Evolutionary conservation across 2,113 vertebrate species (phyloP).

Genomic region (Gulo gulo): DNA sequence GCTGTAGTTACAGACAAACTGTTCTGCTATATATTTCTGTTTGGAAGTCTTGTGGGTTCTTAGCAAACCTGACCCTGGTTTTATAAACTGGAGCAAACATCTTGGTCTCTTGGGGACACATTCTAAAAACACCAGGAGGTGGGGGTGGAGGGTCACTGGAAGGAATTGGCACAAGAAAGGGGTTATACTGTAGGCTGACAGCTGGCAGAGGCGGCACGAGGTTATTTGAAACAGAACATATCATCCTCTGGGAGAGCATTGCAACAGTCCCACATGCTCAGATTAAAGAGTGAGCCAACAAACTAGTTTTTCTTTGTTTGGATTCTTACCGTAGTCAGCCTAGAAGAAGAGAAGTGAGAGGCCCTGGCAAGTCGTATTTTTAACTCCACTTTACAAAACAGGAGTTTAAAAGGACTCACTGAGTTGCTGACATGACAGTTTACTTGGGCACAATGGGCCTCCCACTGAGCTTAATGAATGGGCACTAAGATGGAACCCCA

Average conservation of each 20-base stretch:
- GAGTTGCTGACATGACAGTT: constrained; percentile 53
- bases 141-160: constrained; percentile 39
- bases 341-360: constrained; percentile 58
- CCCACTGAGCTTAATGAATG: constrained; percentile 59
- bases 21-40: constrained; percentile 56
- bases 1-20: constrained; percentile 24
- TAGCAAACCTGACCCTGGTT: constrained; percentile 54
- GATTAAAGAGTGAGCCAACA: constrained; percentile 53
- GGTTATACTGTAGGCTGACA: constrained; percentile 75
- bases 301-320: constrained; percentile 53
- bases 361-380: constrained; percentile 54
- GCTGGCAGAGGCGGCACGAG: constrained; percentile 75
- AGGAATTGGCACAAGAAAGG: constrained; percentile 75
- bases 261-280: constrained; percentile 57
- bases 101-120: constrained; percentile 63
- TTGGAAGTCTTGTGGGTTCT: constrained; percentile 47
- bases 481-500: constrained; percentile 30
- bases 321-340: constrained; percentile 26
- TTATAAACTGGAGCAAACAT: constrained; percentile 66
- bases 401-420: constrained; percentile 62
- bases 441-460: constrained; percentile 25
- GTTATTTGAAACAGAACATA: constrained; percentile 65
- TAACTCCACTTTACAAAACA: constrained; percentile 54
- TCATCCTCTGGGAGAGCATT: constrained; percentile 55
- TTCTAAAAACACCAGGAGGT: constrained; percentile 61